These are phyloP conservation scores for Eupithecia exiguata DNA, from an alignment of 2,888 invertebrate species.

Conservation along the genomic window DNA sequence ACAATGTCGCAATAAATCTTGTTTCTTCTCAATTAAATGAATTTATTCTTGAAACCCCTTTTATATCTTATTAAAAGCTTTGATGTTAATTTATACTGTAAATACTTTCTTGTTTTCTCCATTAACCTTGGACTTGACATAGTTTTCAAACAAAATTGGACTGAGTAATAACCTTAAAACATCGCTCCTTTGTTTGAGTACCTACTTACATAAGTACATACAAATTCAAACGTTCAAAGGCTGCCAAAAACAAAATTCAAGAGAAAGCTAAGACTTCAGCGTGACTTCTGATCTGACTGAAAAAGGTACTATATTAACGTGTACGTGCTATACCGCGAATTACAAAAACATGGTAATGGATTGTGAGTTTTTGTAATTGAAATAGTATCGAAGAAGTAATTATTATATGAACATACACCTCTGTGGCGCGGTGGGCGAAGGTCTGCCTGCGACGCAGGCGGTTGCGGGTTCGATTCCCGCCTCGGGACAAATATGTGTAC, in stretches of 20 bases:
- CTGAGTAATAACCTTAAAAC: background rate
- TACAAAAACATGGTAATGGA: background rate
- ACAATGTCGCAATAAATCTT: background rate
- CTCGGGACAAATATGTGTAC: too few species aligned
- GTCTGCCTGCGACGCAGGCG: too few species aligned
- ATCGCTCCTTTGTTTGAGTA: background rate
- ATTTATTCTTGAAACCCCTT: background rate
- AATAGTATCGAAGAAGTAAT: background rate
- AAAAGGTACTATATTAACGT: background rate
- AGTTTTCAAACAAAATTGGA: background rate
- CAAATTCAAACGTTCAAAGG: background rate
- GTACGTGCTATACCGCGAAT: background rate
- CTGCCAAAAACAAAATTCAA: background rate
- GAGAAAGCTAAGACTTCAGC: background rate
- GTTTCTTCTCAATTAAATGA: background rate
- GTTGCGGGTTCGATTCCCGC: too few species aligned
- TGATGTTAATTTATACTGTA: background rate
- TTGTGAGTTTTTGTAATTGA: background rate
- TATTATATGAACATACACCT: background rate
- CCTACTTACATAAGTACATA: background rate
- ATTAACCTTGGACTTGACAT: background rate
- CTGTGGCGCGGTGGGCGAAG: too few species aligned
- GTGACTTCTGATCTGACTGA: background rate
- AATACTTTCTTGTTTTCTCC: background rate
- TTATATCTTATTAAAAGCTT: background rate